Base-by-base conservation (phyloP, 2,888 invertebrate species). In the Catocala fraxini region DNA sequence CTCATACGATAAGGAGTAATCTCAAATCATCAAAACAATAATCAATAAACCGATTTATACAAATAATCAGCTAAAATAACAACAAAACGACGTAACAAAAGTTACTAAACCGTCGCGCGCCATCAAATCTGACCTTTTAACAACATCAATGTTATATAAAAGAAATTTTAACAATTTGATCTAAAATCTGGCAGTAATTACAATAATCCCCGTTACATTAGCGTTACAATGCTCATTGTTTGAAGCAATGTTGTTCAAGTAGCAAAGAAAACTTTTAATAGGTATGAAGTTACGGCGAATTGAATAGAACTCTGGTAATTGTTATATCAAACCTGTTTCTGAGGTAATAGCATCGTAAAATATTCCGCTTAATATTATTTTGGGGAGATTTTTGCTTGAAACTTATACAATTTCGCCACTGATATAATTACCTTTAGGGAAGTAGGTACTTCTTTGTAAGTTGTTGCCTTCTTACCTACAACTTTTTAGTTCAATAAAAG, bases 181-280 rank as follows among this genome's bases (percentile, higher is more conserved):
- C 59, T 62, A 65, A 75, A 81, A 73, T 80, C 64, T 72, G 69
- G 70, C 71, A 80, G 78, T 78, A 83, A 86, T 86, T 85, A 84
- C 81, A 85, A 84, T 87, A 89, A 89, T 88, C 82, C 77, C 72
- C 70, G 78, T 79, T 80, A 84, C 80, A 89, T 88, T 83, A 82
- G 73, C 79, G 75, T 76, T 79, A 88, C 86, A 89, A 87, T 86
- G 80, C 78, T 82, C 79, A 89, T 89, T 90, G 90, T 89, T 84
- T 80, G 63, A 83, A 81, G 75, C 79, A 79, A 85, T 86, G 83
- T 88, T 87, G 82, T 81, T 82, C 75, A 80, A 87, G 77, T 84
- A 80, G 74, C 75, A 68, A 82, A 83, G 83, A 80, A 87, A 92
- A 91, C 86, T 92, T 92, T 91, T 91, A 89, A 91, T 88, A 85